phyloP scores from a whole-genome alignment of 2,888 invertebrate species.

The Eristalis arbustorum region DNA sequence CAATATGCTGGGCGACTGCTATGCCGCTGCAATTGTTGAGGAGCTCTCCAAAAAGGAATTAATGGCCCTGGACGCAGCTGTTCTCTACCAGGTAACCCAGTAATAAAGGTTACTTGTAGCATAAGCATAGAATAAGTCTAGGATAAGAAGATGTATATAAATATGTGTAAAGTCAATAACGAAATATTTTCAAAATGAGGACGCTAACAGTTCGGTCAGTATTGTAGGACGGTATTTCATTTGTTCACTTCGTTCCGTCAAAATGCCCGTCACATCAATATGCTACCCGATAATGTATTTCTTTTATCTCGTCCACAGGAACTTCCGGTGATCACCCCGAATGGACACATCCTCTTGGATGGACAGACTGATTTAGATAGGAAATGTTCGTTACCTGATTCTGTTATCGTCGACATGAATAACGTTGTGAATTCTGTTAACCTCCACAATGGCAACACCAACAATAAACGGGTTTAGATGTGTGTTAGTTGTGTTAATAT shows the following conservation, averaged over 20 bases:
- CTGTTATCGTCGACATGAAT: constrained; percentile 83
- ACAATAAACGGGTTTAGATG: constrained; percentile 60
- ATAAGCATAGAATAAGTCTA: neutral
- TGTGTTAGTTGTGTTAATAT: neutral
- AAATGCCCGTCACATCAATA: neutral
- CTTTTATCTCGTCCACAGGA: constrained; percentile 78
- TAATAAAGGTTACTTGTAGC: constrained; percentile 4
- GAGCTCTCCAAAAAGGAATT: constrained; percentile 90
- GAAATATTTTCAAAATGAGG: neutral
- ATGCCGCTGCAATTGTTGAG: constrained; percentile 92
- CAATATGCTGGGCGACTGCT: constrained; percentile 93
- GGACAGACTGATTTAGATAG: constrained; percentile 82
- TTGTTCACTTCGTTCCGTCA: neutral
- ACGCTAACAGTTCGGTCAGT: no score
- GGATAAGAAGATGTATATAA: neutral
- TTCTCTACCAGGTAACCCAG: constrained; percentile 81
- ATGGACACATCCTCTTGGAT: constrained; percentile 81
- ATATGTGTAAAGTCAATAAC: no score
- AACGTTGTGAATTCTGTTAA: constrained; percentile 69
- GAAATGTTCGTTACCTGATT: constrained; percentile 82
- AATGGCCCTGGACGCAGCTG: constrained; percentile 87
- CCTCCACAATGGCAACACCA: constrained; percentile 70
- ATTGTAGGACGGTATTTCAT: neutral
- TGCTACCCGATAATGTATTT: constrained; percentile 61
- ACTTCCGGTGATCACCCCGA: constrained; percentile 79